phyloP scores from a whole-genome alignment of 1,140 invertebrate genomes.

The Rhopalosiphum maidis region DNA sequence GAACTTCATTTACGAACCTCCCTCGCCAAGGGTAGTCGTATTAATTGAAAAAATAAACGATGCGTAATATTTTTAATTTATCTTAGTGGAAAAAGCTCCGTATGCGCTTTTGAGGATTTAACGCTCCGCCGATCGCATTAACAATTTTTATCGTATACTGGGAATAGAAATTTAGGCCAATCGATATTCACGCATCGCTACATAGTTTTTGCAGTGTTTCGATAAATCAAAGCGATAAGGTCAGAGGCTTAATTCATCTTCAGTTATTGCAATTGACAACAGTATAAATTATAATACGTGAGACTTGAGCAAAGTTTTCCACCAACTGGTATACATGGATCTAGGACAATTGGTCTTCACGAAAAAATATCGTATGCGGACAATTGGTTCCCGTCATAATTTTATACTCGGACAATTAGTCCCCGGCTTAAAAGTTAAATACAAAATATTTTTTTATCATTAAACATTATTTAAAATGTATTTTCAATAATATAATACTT shows the following conservation, averaged over 20 bases:
- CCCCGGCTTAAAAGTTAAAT: too few species aligned
- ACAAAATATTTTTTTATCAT: too few species aligned
- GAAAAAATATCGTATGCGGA: too few species aligned
- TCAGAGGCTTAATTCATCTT: background rate
- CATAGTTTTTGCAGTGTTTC: background rate
- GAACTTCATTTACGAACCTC: background rate
- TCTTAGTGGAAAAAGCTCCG: background rate
- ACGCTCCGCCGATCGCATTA: background rate
- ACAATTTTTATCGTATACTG: background rate
- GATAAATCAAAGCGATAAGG: background rate
- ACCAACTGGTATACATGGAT: too few species aligned
- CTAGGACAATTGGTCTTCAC: too few species aligned
- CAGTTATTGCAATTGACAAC: background rate
- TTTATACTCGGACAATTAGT: too few species aligned
- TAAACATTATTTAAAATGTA: too few species aligned
- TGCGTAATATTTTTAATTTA: background rate
- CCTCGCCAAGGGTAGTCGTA: background rate
- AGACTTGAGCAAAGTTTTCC: background rate
- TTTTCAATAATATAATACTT: too few species aligned
- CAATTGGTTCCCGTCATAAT: too few species aligned
- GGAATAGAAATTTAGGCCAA: background rate
- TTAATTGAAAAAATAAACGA: background rate
- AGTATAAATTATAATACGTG: background rate
- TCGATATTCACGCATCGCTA: background rate
- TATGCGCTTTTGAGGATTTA: background rate